phyloP scores from a whole-genome alignment of 2,113 vertebrate species.

The Brachionichthys hirsutus region DNA sequence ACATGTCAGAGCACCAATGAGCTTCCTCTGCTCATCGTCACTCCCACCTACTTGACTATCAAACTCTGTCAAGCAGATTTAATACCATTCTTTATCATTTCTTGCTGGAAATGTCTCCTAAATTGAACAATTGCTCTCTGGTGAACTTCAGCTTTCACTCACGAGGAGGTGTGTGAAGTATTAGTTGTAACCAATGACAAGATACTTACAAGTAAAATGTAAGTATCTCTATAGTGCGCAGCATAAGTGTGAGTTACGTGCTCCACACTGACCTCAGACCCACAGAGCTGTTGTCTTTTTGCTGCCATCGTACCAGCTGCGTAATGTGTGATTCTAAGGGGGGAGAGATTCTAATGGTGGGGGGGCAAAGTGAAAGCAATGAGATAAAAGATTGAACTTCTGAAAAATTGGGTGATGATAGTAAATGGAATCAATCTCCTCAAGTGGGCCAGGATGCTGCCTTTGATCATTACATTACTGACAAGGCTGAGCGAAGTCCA shows the following conservation, averaged over 20 bases:
- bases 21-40: no score
- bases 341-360: slow-evolving; percentile 16
- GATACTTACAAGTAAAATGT: background rate
- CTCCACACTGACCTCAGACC: background rate
- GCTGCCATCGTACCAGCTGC: slow-evolving; percentile 1
- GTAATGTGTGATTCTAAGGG: slow-evolving; percentile 33
- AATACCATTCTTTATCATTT: no score
- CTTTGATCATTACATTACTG: slow-evolving; percentile 33
- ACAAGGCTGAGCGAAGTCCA: slow-evolving; percentile 39
- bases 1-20: no score
- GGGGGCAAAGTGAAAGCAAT: slow-evolving; percentile 24
- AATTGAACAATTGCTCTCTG: no score
- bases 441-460: slow-evolving; percentile 6
- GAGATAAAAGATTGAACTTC: slow-evolving; percentile 2
- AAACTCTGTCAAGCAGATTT: no score
- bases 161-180: no score
- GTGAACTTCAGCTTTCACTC: no score
- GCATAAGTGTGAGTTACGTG: slow-evolving; percentile 31
- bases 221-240: background rate
- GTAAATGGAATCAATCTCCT: slow-evolving; percentile 30
- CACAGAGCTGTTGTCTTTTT: slow-evolving; percentile 16
- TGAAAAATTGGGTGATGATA: slow-evolving; percentile 23
- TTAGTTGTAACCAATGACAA: no score
- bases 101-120: no score
- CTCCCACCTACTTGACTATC: no score